Conservation (phyloP, 1,140 invertebrate species). For the Contarinia nasturtii region DNA sequence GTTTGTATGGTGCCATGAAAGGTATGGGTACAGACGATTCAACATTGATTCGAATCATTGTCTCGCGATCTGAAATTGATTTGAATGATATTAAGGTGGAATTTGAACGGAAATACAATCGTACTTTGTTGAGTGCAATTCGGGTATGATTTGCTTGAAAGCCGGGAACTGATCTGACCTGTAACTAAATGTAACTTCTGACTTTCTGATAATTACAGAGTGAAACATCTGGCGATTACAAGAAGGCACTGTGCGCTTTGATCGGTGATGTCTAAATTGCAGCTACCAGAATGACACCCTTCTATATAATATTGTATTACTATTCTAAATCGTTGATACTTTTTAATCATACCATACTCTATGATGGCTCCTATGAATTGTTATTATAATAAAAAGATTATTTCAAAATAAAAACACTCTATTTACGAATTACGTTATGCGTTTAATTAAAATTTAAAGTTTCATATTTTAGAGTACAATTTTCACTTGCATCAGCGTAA, state of each 20-base stretch:
- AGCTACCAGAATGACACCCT: slow-evolving; percentile 2
- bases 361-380: too few species aligned
- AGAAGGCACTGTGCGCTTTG: slow-evolving; percentile 39
- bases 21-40: slow-evolving; percentile 50
- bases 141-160: too few species aligned
- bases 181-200: too few species aligned
- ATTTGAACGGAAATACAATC: slow-evolving; percentile 46
- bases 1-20: slow-evolving; percentile 50
- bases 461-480: too few species aligned
- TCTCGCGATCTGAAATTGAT: slow-evolving; percentile 52
- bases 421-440: too few species aligned
- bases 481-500: too few species aligned
- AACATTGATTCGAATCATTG: slow-evolving; percentile 50
- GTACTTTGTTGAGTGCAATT: slow-evolving; percentile 42
- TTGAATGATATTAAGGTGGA: slow-evolving; percentile 46
- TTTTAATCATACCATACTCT: too few species aligned
- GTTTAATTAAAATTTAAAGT: too few species aligned
- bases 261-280: slow-evolving; percentile 19
- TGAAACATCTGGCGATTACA: slow-evolving; percentile 58
- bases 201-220: slow-evolving; percentile 26
- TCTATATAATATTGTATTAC: too few species aligned
- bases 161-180: too few species aligned
- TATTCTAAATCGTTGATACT: slow-evolving; percentile 4
- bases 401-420: too few species aligned
- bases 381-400: too few species aligned